Percentiles rank a stretch among this genome's conserved stretches.
Evolutionary conservation across 1,140 invertebrate species (phyloP).

Genomic region (Drosophila bipectinata): DNA sequence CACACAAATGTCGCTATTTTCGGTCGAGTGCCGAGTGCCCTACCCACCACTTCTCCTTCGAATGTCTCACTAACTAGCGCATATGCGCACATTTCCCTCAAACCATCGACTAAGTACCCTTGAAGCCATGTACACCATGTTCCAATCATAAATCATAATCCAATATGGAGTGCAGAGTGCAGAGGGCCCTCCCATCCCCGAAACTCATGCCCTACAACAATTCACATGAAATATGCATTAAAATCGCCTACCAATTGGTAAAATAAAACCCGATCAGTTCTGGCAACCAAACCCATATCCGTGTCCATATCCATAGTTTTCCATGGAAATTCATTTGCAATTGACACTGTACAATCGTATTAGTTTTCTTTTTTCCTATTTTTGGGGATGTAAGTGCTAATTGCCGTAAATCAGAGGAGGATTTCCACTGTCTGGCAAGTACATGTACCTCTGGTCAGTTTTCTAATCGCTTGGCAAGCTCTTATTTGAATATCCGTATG

Average conservation of each 20-base stretch:
- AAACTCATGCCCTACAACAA: slow-evolving; percentile 51
- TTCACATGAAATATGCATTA: slow-evolving; percentile 79
- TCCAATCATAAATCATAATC: slow-evolving; percentile 79
- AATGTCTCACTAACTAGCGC: slow-evolving; percentile 76
- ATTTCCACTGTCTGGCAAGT: slow-evolving; percentile 64
- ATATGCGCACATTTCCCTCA: slow-evolving; percentile 76
- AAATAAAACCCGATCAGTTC: slow-evolving; percentile 57
- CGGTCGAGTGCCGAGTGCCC: slow-evolving; percentile 41
- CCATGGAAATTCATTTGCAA: slow-evolving; percentile 46
- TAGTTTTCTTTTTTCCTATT: slow-evolving; percentile 25
- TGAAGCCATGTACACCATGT: slow-evolving; percentile 71
- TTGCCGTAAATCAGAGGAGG: slow-evolving; percentile 76
- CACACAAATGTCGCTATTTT: slow-evolving; percentile 80
- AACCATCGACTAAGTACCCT: slow-evolving; percentile 61
- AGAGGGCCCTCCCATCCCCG: neutral
- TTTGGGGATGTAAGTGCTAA: slow-evolving; percentile 69
- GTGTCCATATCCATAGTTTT: slow-evolving; percentile 39
- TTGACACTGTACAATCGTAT: slow-evolving; percentile 32
- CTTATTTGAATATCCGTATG: slow-evolving; percentile 39
- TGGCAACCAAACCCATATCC: slow-evolving; percentile 24
- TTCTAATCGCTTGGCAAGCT: slow-evolving; percentile 3
- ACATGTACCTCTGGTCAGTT: slow-evolving; percentile 36
- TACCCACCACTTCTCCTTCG: slow-evolving; percentile 62
- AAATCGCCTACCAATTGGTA: slow-evolving; percentile 71
- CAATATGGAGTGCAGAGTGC: slow-evolving; percentile 76